A percentile compares a stretch with the other conserved stretches of the same genome.
Evolutionary conservation across 2,888 invertebrate genomes (phyloP).

Genomic region (Tortrix viridana): DNA sequence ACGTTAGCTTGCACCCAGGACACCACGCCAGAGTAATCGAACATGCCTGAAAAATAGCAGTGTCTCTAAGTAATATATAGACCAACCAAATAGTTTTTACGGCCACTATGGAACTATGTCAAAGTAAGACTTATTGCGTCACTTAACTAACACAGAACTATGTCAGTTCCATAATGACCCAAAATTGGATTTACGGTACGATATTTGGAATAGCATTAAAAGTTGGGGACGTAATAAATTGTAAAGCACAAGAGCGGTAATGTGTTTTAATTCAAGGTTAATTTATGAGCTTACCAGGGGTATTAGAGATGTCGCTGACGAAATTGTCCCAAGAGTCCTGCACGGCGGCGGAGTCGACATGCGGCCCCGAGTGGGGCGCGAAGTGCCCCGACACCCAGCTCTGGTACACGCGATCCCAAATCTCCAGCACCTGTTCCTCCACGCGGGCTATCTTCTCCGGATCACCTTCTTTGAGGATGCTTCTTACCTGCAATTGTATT

Average conservation of each 20-base stretch:
- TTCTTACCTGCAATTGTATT: conserved; percentile 84
- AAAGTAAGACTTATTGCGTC: too few species aligned
- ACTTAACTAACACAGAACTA: too few species aligned
- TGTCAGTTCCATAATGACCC: too few species aligned
- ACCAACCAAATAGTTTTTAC: too few species aligned
- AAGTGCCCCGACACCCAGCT: conserved; percentile 92
- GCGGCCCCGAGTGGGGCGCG: conserved; percentile 84
- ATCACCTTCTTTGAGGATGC: conserved; percentile 91
- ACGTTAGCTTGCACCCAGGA: conserved; percentile 95
- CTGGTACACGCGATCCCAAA: conserved; percentile 97
- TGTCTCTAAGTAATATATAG: not conserved
- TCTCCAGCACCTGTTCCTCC: conserved; percentile 94
- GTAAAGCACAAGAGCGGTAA: too few species aligned
- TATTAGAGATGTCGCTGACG: conserved; percentile 88
- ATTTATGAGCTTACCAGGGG: conserved; percentile 87
- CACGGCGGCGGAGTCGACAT: conserved; percentile 89
- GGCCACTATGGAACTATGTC: too few species aligned
- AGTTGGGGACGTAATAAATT: too few species aligned
- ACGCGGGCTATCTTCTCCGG: conserved; percentile 91
- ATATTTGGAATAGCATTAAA: too few species aligned
- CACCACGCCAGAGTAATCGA: conserved; percentile 89
- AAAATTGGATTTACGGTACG: too few species aligned
- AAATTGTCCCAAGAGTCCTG: conserved; percentile 89
- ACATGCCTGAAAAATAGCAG: conserved; percentile 78
- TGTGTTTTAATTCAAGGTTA: too few species aligned